Conservation (phyloP, 2,797 vertebrate species). For the Denticeps clupeoides region DNA sequence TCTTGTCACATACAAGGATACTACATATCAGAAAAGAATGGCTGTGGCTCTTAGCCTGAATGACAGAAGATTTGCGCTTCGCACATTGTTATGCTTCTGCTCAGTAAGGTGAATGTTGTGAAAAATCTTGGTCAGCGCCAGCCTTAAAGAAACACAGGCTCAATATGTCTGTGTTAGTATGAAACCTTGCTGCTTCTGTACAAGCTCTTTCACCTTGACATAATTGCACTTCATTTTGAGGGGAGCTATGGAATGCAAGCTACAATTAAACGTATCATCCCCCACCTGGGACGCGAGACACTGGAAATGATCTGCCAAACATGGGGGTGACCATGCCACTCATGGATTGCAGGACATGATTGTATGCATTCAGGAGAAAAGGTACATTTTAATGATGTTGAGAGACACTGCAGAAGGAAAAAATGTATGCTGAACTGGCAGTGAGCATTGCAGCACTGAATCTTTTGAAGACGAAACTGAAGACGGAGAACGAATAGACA, state of each 20-base stretch:
- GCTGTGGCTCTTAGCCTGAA: conserved; percentile 1
- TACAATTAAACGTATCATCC: conserved; percentile 2
- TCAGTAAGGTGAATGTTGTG: conserved; percentile 8
- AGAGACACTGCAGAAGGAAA: too few relatives aligned
- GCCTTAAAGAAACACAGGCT: not conserved
- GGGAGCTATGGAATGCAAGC: conserved; percentile 9
- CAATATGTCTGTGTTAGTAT: conserved; percentile 8
- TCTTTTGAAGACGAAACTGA: too few relatives aligned
- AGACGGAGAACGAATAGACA: too few relatives aligned
- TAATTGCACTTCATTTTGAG: conserved; percentile 1
- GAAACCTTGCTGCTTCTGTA: not conserved
- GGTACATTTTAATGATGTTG: too few relatives aligned
- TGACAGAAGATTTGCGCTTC: conserved; percentile 4
- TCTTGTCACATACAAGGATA: conserved; percentile 1
- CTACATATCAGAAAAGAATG: conserved; percentile 4
- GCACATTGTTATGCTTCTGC: conserved; percentile 5
- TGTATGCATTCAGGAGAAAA: not conserved
- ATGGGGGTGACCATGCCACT: conserved; percentile 6
- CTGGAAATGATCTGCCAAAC: not conserved
- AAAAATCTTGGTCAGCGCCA: not conserved
- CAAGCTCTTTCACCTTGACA: not conserved
- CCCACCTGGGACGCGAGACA: not conserved
- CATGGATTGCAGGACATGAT: conserved; percentile 7
- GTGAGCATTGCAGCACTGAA: too few relatives aligned
- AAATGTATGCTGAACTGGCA: too few relatives aligned